These are phyloP conservation scores for Aricia artaxerxes DNA, from an alignment of 2,888 invertebrate species.

Conservation along the genomic window DNA sequence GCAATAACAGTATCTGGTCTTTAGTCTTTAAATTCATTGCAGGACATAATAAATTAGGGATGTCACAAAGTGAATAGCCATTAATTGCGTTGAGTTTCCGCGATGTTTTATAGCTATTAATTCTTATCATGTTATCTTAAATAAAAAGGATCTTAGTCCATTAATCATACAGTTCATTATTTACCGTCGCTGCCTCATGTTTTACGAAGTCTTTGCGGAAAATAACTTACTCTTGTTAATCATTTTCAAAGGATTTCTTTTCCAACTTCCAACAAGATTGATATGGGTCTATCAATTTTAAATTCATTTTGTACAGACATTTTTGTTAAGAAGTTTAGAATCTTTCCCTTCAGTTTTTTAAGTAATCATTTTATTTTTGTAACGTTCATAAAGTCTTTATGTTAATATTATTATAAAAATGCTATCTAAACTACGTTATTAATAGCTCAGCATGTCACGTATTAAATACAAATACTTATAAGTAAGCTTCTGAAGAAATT, in stretches of 20 bases:
- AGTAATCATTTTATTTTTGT: not conserved
- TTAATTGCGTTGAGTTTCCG: constrained; percentile 13
- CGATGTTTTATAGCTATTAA: constrained; percentile 41
- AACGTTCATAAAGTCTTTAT: not conserved
- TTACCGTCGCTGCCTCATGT: constrained; percentile 32
- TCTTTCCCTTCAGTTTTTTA: not conserved
- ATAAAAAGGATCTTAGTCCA: constrained; percentile 49
- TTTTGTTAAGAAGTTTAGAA: not conserved
- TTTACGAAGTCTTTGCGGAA: constrained; percentile 29
- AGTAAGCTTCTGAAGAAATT: too few species aligned
- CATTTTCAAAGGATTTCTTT: constrained; percentile 34
- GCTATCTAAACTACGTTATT: too few species aligned
- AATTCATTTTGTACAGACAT: constrained; percentile 25
- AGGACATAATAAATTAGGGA: not conserved
- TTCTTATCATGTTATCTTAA: constrained; percentile 49
- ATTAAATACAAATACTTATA: too few species aligned
- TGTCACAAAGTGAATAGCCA: constrained; percentile 14
- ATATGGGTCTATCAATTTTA: constrained; percentile 27
- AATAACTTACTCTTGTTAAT: constrained; percentile 33
- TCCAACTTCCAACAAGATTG: constrained; percentile 30
- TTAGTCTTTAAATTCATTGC: not conserved
- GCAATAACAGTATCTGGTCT: not conserved
- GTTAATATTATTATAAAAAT: too few species aligned
- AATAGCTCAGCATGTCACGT: too few species aligned
- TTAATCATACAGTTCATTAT: constrained; percentile 42